Percentiles rank a stretch among this genome's conserved stretches.
These are phyloP conservation scores for Pituophis catenifer DNA, from an alignment of 2,113 vertebrate genomes.

Conservation along the genomic window DNA sequence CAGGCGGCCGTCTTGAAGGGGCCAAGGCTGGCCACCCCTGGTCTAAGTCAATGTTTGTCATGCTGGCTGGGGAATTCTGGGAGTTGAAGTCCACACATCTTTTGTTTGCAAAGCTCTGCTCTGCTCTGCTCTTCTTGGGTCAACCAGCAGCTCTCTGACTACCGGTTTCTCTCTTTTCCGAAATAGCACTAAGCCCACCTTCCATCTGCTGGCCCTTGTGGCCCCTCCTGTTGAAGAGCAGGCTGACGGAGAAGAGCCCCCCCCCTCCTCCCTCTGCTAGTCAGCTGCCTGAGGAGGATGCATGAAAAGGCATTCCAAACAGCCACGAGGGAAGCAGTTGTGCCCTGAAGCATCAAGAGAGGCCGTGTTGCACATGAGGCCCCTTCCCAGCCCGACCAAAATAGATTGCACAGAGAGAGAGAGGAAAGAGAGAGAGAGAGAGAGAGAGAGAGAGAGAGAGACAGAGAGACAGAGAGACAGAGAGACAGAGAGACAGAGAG, in stretches of 20 bases:
- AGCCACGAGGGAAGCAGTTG: not conserved
- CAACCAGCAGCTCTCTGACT: not conserved
- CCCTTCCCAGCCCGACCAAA: too few relatives aligned
- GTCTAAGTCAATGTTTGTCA: not conserved
- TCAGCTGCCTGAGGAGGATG: not conserved
- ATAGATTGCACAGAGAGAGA: too few relatives aligned
- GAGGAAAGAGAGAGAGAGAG: too few relatives aligned
- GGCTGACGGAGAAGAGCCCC: not conserved
- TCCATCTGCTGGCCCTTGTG: too few relatives aligned
- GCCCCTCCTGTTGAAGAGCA: not conserved
- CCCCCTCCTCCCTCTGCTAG: too few relatives aligned
- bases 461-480: too few relatives aligned
- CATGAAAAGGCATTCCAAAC: not conserved
- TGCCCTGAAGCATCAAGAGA: not conserved
- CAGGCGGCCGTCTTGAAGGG: too few relatives aligned
- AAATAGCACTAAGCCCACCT: not conserved
- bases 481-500: too few relatives aligned
- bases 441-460: too few relatives aligned
- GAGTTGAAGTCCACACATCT: not conserved
- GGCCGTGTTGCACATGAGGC: too few relatives aligned
- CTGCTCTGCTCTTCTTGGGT: not conserved
- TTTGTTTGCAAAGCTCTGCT: not conserved
- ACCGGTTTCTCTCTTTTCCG: not conserved
- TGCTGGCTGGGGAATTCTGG: not conserved
- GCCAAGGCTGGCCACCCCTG: too few relatives aligned